Evolutionary conservation across 2,113 vertebrate species (phyloP).

Genomic region (Scomber scombrus): DNA sequence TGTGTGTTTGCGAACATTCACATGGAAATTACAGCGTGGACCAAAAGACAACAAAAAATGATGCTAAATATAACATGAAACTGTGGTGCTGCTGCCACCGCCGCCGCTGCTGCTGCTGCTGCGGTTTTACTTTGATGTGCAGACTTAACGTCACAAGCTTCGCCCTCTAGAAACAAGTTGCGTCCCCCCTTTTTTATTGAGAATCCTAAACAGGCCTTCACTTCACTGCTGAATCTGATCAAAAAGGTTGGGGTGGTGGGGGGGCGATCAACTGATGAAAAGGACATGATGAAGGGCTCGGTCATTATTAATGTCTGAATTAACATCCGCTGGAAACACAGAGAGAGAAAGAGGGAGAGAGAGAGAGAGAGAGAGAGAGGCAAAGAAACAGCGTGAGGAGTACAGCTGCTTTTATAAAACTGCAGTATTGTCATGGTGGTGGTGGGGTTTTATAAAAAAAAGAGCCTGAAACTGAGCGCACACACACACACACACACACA

Average conservation of each 20-base stretch:
- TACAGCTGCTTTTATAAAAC: too few species aligned
- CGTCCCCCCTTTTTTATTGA: too few species aligned
- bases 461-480: conserved; percentile 13
- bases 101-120: neutral
- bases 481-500: too few species aligned
- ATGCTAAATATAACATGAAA: conserved; percentile 71
- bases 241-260: too few species aligned
- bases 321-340: neutral
- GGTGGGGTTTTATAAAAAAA: too few species aligned
- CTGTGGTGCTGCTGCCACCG: conserved; percentile 24
- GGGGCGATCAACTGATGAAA: too few species aligned
- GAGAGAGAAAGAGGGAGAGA: too few species aligned
- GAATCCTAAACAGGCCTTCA: too few species aligned
- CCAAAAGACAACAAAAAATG: conserved; percentile 65
- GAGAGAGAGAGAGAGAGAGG: too few species aligned
- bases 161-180: too few species aligned
- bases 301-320: conserved; percentile 15
- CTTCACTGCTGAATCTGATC: too few species aligned
- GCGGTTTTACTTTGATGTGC: conserved; percentile 54
- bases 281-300: too few species aligned
- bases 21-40: conserved; percentile 62
- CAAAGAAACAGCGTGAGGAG: neutral
- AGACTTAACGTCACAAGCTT: conserved; percentile 17
- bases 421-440: conserved; percentile 33
- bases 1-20: conserved; percentile 32